phyloP scores from a whole-genome alignment of 2,888 invertebrate genomes.

The Tetranychus piercei region DNA sequence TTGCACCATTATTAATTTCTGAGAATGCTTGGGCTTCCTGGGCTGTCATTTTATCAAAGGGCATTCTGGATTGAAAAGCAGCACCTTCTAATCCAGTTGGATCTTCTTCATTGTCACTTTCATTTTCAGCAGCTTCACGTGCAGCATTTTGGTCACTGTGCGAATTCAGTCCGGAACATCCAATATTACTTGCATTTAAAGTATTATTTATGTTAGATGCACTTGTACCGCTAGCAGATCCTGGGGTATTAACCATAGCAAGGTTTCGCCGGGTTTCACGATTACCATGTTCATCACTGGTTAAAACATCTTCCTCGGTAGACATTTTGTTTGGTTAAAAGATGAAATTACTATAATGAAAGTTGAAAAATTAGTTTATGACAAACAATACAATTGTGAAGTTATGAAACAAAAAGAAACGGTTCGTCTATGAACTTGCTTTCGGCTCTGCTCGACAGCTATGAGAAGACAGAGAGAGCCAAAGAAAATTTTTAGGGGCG shows the following conservation, averaged over 20 bases:
- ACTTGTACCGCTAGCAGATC: not conserved
- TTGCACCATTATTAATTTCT: constrained; percentile 64
- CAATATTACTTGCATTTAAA: not conserved
- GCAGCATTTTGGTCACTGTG: not conserved
- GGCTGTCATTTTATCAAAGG: constrained; percentile 81
- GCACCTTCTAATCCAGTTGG: constrained; percentile 34
- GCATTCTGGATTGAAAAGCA: constrained; percentile 54
- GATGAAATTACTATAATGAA: not conserved
- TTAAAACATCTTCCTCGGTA: not conserved
- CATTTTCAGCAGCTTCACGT: not conserved
- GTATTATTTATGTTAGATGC: not conserved
- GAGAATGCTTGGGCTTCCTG: constrained; percentile 53
- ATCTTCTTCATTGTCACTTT: constrained; percentile 12
- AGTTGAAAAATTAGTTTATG: no score
- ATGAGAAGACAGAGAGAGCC: no score
- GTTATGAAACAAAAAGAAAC: no score
- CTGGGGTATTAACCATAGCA: not conserved
- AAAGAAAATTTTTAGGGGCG: no score
- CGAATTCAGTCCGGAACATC: not conserved
- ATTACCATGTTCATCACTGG: constrained; percentile 1
- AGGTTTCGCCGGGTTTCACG: not conserved
- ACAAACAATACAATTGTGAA: no score
- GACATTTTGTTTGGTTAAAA: not conserved
- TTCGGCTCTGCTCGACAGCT: no score
- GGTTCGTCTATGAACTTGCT: constrained; percentile 36